phyloP scores from a whole-genome alignment of 2,797 vertebrate genomes.

The Myripristis jacobus region DNA sequence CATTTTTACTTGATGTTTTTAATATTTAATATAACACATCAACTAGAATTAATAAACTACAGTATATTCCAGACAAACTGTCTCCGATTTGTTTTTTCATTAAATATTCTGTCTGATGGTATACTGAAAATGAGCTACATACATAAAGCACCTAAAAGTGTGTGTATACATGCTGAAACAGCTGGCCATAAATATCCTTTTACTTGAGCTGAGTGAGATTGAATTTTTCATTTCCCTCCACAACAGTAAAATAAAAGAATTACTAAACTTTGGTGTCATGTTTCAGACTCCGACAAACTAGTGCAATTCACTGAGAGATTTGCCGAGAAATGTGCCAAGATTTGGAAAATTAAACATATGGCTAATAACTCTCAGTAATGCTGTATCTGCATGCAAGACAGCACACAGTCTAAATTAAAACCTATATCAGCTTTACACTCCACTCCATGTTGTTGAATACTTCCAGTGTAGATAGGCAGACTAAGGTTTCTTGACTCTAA shows the following conservation, averaged over 20 bases:
- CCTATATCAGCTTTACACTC: neutral
- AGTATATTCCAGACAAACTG: constrained; percentile 69
- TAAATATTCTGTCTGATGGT: constrained; percentile 3
- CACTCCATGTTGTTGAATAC: neutral
- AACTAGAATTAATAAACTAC: constrained; percentile 75
- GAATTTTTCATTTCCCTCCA: neutral
- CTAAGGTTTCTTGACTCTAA: no score
- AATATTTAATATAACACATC: constrained; percentile 75
- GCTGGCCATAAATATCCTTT: neutral
- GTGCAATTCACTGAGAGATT: neutral
- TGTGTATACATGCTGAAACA: neutral
- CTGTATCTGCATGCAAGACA: neutral
- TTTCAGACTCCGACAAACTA: neutral
- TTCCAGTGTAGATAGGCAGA: no score
- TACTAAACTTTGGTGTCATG: neutral
- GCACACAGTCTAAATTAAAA: no score
- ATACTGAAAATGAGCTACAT: neutral
- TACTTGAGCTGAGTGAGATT: neutral
- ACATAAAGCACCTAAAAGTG: neutral
- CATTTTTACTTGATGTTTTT: constrained; percentile 82
- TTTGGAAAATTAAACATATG: neutral
- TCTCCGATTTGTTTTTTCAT: constrained; percentile 4
- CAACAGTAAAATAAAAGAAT: neutral
- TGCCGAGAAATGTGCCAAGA: neutral
- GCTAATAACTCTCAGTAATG: neutral